Percentiles rank a stretch among this genome's conserved stretches.
phyloP scores from a whole-genome alignment of 2,888 invertebrate genomes.

The Periphyllus acericola region DNA sequence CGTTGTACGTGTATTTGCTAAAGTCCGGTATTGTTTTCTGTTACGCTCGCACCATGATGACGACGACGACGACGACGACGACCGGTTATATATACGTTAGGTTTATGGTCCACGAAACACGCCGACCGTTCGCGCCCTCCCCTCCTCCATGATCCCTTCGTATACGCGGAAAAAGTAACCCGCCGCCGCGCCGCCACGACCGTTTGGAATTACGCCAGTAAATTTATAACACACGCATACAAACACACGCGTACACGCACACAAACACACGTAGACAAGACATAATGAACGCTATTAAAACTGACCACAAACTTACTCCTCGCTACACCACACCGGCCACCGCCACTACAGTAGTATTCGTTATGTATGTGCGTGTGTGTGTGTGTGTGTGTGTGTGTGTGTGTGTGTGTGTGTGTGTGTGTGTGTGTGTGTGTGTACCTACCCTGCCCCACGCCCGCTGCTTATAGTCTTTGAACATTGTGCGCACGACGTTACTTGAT shows the following conservation, averaged over 20 bases:
- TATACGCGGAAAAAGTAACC: constrained; percentile 30
- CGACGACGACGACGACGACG: neutral
- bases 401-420: too few relatives aligned
- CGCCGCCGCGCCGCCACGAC: neutral
- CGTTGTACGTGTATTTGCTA: neutral
- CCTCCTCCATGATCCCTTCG: neutral
- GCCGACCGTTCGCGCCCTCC: neutral
- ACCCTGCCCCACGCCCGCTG: neutral
- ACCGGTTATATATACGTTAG: neutral
- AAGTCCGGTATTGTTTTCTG: constrained; percentile 5
- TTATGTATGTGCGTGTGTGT: neutral
- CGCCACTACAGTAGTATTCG: too few relatives aligned
- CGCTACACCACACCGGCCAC: neutral
- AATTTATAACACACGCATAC: constrained; percentile 49
- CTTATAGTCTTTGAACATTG: constrained; percentile 57
- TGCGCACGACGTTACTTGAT: constrained; percentile 61
- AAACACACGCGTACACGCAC: too few relatives aligned
- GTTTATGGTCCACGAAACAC: constrained; percentile 9
- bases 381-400: neutral
- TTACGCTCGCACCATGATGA: neutral
- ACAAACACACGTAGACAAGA: constrained; percentile 37
- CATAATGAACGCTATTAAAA: constrained; percentile 62
- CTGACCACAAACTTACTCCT: constrained; percentile 59
- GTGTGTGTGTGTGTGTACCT: neutral
- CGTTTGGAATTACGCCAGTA: constrained; percentile 59